Evolutionary conservation across 1,140 invertebrate species (phyloP), one percentile per base, ranked within the genome.

Genomic region (Saccostrea cuccullata): DNA sequence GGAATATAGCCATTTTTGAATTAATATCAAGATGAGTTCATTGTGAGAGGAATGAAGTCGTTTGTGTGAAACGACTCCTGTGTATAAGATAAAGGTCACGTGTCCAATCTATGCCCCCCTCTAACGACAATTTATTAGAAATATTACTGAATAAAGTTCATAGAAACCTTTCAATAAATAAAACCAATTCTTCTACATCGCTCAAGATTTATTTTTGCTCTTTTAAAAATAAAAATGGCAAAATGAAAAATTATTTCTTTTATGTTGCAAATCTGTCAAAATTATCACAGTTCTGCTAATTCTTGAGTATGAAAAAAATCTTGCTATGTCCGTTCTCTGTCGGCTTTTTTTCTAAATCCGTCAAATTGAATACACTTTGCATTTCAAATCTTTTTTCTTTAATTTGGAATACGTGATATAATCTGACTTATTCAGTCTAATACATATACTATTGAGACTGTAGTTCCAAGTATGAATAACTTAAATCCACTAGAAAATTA

Each of bases 21-120:
- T 77, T 77, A 77, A 77, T 77, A 77, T 77, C 70, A 77, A 77
- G 70, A 77, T 77, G 70, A 77, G 26, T 77, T 30, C 30, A 77
- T 77, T 77, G 70, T 12, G 70, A 12, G 70, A 77, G 70, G 70
- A 77, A 77, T 77, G 70, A 77, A 77, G 70, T 77, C 70, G 70
- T 77, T 36, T 77, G 70, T 77, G 70, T 30, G 70, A 77, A 77
- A 36, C 30, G 70, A 77, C 70, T 77, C 70, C 70, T 26, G 70
- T 30, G 70, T 77, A 26, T 26, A 36, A 77, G 17, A 77, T 9
- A 26, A 30, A 30, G 15, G 70, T 77, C 70, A 77, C 70, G 70
- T 36, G 70, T 13, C 26, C 23, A 15, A 15, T 26, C 60, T 20
- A 36, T 26, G 30, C 26, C 23, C 26, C 23, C 2, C 30, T 36